phyloP scores from a whole-genome alignment of 1,140 invertebrate genomes.

The Megalonaias nervosa region DNA sequence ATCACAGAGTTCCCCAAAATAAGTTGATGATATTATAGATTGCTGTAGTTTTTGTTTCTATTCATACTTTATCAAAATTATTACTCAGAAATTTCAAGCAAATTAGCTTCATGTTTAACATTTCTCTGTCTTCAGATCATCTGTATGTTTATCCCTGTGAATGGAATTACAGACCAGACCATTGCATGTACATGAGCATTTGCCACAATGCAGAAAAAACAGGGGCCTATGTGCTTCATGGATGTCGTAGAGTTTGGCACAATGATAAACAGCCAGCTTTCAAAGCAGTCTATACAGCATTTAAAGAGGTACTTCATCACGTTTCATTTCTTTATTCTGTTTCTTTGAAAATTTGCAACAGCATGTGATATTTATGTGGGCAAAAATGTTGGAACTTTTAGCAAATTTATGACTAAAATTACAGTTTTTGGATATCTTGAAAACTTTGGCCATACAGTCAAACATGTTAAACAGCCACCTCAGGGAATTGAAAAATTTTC shows the following conservation, averaged over 20 bases:
- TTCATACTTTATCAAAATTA: not conserved
- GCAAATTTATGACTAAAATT: not conserved
- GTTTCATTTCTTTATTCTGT: not conserved
- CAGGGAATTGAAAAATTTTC: not conserved
- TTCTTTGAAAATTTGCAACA: too few species aligned
- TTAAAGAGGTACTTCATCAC: conserved; percentile 75
- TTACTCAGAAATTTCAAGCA: not conserved
- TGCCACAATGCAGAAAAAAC: conserved; percentile 82
- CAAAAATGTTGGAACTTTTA: not conserved
- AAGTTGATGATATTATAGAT: too few species aligned
- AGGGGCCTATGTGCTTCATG: conserved; percentile 91
- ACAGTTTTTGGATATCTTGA: not conserved
- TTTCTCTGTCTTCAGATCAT: conserved; percentile 76
- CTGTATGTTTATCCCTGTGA: conserved; percentile 87
- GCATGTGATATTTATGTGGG: too few species aligned
- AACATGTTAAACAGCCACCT: not conserved
- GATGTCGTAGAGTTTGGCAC: conserved; percentile 89
- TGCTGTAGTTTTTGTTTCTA: too few species aligned
- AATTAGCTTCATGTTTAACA: not conserved
- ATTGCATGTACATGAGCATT: conserved; percentile 92
- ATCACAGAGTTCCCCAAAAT: too few species aligned
- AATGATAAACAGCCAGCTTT: conserved; percentile 90
- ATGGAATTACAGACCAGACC: conserved; percentile 94
- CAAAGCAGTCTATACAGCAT: conserved; percentile 81
- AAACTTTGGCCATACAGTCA: not conserved